Conservation (phyloP, 2,797 vertebrate species). For the Psittacula derbiana region DNA sequence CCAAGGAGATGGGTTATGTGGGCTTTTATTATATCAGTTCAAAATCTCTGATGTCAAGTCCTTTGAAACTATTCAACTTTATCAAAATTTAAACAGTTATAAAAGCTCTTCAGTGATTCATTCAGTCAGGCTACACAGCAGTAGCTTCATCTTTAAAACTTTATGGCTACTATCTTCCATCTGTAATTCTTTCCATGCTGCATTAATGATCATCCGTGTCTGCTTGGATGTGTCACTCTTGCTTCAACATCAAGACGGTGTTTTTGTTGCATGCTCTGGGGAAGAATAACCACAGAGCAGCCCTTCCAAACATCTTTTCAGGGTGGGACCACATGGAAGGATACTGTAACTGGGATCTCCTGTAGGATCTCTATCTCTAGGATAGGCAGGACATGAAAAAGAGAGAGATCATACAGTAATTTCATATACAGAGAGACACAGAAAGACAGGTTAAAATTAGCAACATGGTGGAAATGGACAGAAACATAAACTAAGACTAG, state of each 20-base stretch:
- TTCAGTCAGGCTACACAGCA: neutral
- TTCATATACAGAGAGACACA: neutral
- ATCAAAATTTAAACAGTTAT: conserved; percentile 40
- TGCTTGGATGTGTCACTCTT: neutral
- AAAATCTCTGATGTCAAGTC: neutral
- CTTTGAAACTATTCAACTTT: conserved; percentile 2
- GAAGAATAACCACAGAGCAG: neutral
- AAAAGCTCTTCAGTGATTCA: conserved; percentile 4
- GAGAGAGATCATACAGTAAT: neutral
- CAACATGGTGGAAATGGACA: neutral
- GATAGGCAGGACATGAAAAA: neutral
- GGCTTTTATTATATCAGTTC: neutral
- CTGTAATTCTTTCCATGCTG: neutral
- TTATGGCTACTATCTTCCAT: neutral
- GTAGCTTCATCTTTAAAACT: conserved; percentile 15
- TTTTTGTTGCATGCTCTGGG: neutral
- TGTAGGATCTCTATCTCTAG: neutral
- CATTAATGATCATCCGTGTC: neutral
- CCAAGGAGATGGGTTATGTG: neutral
- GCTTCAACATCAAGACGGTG: neutral
- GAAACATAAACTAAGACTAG: conserved; percentile 12
- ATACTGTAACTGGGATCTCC: neutral
- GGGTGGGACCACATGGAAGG: neutral
- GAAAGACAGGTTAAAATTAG: conserved; percentile 17
- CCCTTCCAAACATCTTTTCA: neutral